A percentile compares a stretch with the other conserved stretches of the same genome.
phyloP scores from a whole-genome alignment of 1,140 invertebrate species.

The Bilobella aurantiaca region DNA sequence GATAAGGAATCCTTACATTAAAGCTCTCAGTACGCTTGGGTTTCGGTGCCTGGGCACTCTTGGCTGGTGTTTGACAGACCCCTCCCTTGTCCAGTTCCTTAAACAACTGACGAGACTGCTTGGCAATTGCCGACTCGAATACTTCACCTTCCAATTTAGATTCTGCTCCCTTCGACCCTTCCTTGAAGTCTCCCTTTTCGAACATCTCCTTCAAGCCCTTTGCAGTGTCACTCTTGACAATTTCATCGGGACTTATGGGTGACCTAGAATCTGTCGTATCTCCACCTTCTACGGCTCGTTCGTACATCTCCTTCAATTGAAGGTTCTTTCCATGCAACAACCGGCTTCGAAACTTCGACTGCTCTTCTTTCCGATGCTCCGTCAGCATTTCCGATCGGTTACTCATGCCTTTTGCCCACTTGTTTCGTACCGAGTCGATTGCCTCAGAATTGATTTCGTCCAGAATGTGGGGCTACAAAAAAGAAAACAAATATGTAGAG shows the following conservation, averaged over 20 bases:
- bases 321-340: conserved; percentile 69
- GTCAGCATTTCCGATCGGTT: conserved; percentile 55
- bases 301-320: conserved; percentile 82
- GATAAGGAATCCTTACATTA: conserved; percentile 6
- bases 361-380: conserved; percentile 75
- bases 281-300: conserved; percentile 65
- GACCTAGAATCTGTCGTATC: conserved; percentile 52
- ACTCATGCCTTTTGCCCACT: conserved; percentile 55
- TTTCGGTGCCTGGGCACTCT: not conserved
- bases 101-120: conserved; percentile 73
- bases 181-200: conserved; percentile 60
- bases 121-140: conserved; percentile 73
- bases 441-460: conserved; percentile 30
- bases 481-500: not conserved
- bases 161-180: conserved; percentile 44
- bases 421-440: conserved; percentile 41
- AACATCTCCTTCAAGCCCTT: conserved; percentile 54
- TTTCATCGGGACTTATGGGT: not conserved
- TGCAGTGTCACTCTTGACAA: conserved; percentile 1
- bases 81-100: conserved; percentile 66
- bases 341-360: conserved; percentile 67
- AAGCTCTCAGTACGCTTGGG: not conserved
- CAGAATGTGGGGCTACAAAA: not conserved
- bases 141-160: conserved; percentile 63
- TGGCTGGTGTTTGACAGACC: conserved; percentile 33